Base-by-base conservation (phyloP, 2,888 invertebrate genomes). In the Eupeodes latifasciatus region DNA sequence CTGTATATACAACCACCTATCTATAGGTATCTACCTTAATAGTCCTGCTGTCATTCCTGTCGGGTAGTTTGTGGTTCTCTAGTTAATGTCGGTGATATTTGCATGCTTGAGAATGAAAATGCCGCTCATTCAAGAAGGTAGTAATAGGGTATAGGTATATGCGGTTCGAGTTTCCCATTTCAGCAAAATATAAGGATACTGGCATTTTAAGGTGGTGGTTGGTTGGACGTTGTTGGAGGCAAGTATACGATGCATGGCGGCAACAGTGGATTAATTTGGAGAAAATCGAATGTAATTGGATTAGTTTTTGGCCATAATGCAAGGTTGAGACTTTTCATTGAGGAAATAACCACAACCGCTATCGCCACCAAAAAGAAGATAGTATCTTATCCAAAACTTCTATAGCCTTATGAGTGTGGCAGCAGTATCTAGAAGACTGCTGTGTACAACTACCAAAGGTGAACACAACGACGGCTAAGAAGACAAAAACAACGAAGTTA, bases 281-380 rank as follows among this genome's bases (percentile, higher is more conserved):
- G 81, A 84, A 81, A 88, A 88, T 88, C 88, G 88, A 88, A 88
- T 88, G 85, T 88, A 88, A 88, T 88, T 88, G 88, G 88, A 88
- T 88, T 88, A 88, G 85, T 84, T 84, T 84, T 78, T 49, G 81
- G 81, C 81, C 85, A 85, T 81, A 88, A 88, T 78, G 77, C 78
- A 74, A 51, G 84, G 84, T 84, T 84, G 80, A 59, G 75, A 71
- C 82, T 77, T 82, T 86, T 75, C 86, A 79, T 82, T 83, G 71
- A 80, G 83, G 80, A 87, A 81, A 67, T 74, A 81, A 84, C 84
- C 84, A 81, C 84, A 55, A 74, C 76, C 80, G 36, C 51, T 40
- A 74, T 40, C 40, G 40, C 78, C 57, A 59, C 16, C 16, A 10
- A 11, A 5, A 27, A 40, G 40, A 12, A 34, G 57, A 57, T 6